These are phyloP conservation scores for Drosophila parabipectinata DNA, from an alignment of 1,140 invertebrate genomes.

Conservation along the genomic window DNA sequence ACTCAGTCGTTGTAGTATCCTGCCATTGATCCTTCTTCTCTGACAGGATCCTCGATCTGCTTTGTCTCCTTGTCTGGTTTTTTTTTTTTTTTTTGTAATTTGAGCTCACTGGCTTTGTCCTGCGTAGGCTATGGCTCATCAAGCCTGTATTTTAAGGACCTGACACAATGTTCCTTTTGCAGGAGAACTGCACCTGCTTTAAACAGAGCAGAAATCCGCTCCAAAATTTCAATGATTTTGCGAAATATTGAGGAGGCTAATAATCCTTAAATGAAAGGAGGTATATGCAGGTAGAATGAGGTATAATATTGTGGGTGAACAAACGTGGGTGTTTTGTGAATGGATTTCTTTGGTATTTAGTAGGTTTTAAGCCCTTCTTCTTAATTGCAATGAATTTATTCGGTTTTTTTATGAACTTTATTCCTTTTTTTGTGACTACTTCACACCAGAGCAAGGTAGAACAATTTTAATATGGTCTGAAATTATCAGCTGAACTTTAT, in stretches of 20 bases:
- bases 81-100: slow-evolving; percentile 40
- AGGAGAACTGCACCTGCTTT: slow-evolving; percentile 27
- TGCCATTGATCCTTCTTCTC: slow-evolving; percentile 32
- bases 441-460: too few relatives aligned
- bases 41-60: slow-evolving; percentile 21
- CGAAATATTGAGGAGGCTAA: slow-evolving; percentile 14
- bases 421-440: too few relatives aligned
- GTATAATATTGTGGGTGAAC: slow-evolving; percentile 3
- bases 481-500: too few relatives aligned
- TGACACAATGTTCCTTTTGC: slow-evolving; percentile 26
- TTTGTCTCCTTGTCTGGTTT: slow-evolving; percentile 20
- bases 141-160: slow-evolving; percentile 20
- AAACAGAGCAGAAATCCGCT: slow-evolving; percentile 22
- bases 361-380: too few relatives aligned
- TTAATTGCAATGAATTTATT: too few relatives aligned
- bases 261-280: slow-evolving; percentile 17
- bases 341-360: background rate
- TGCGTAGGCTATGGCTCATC: slow-evolving; percentile 6
- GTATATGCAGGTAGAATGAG: background rate
- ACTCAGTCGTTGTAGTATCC: slow-evolving; percentile 47
- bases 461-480: too few relatives aligned
- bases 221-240: slow-evolving; percentile 21
- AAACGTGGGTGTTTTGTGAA: background rate
- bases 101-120: slow-evolving; percentile 39
- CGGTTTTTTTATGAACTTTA: too few relatives aligned